Evolutionary conservation across 2,888 invertebrate species (phyloP), one percentile per base, ranked within the genome.

Genomic region (Ennomos quercinarius): DNA sequence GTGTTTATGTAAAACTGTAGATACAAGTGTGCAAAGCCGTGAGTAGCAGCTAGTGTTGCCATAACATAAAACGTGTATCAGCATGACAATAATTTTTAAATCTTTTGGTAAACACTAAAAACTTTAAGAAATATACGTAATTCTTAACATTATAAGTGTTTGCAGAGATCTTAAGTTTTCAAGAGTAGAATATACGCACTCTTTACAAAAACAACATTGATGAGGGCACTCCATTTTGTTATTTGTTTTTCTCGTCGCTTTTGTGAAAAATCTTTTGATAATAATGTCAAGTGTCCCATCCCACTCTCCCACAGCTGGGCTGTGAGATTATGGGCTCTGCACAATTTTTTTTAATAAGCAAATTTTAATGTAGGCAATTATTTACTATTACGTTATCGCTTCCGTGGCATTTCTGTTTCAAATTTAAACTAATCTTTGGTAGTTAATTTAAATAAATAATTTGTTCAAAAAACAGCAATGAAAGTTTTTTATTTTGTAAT

Each of bases 111-210:
- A 86, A 88, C 83, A 89, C 73, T 27, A 27, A 27, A 27, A 27
- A 6, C 0, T 27, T 27, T 27, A 75, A 66, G 48, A 65, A 72
- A 59, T 67, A 59, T 68, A 81, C 77, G 81, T 81, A 78, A 78
- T 81, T 82, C 81, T 80, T 77, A 66, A 60, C 66, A 72, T 69
- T 55, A 44, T 27, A 56, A 87, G 86, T 87, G 86, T 86, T 86
- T 86, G 83, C 78, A 64, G 67, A 67, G 66, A 68, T 72, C 73
- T 74, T 74, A 72, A 69, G 62, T 56, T 68, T 78, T 61, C 64
- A 74, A 72, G 65, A 74, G 76, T 44, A 48, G 48, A 58, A 58
- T 52, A 52, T 60, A 63, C 59, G 51, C 44, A 44, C 57, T 43
- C 35, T 39, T 42, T 55, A 52, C 46, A 73, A 67, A 65, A 81